A percentile compares a stretch with the other conserved stretches of the same genome.
Evolutionary conservation across 53 echinoderm and acorn worm genomes (phyloP).

Genomic region (Echinarachnius parma): DNA sequence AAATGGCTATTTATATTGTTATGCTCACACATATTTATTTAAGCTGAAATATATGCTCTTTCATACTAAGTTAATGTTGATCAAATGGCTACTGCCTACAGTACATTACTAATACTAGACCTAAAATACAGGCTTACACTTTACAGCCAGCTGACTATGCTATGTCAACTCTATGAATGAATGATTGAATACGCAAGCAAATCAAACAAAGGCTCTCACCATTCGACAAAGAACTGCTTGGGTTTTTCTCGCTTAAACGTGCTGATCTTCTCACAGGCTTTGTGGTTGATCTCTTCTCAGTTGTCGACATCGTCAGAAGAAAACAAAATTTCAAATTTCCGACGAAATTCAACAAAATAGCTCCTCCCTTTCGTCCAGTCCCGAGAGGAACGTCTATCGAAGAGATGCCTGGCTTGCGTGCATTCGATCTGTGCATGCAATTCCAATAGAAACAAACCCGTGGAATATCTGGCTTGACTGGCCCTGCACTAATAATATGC

Average conservation of each 20-base stretch:
- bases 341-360: conserved; percentile 50
- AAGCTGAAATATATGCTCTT: too few relatives aligned
- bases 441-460: not conserved
- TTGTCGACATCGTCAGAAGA: conserved; percentile 48
- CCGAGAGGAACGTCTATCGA: conserved; percentile 42
- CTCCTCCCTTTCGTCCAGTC: conserved; percentile 31
- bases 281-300: conserved; percentile 66
- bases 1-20: too few relatives aligned
- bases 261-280: conserved; percentile 87
- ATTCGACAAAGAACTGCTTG: conserved; percentile 96
- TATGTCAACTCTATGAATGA: too few relatives aligned
- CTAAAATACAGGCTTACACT: too few relatives aligned
- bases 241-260: conserved; percentile 89
- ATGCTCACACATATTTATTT: too few relatives aligned
- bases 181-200: too few relatives aligned
- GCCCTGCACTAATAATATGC: not conserved
- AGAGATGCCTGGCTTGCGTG: conserved; percentile 19
- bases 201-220: conserved; percentile 77
- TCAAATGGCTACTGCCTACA: too few relatives aligned
- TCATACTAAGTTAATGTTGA: too few relatives aligned
- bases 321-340: conserved; percentile 22
- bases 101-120: too few relatives aligned
- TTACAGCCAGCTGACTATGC: too few relatives aligned
- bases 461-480: not conserved
- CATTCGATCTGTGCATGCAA: not conserved